These are phyloP conservation scores for Zoanthus sansibaricus DNA, from an alignment of 92 coral and sea anemone species.

Conservation along the genomic window DNA sequence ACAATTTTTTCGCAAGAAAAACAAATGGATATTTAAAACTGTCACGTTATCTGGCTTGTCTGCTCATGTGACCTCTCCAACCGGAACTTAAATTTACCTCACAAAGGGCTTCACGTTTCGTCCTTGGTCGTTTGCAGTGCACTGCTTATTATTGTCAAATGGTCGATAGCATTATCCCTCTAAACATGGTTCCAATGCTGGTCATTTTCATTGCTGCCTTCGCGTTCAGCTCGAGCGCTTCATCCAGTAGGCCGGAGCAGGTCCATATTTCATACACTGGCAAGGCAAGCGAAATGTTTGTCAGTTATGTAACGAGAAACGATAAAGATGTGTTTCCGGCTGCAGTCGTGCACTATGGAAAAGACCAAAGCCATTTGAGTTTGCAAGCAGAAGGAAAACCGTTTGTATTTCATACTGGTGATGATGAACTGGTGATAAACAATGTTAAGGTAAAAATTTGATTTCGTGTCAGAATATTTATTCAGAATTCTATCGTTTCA, in stretches of 20 bases:
- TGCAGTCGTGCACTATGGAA: conserved; percentile 66
- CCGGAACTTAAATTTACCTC: background rate
- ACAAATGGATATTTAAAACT: too few relatives aligned
- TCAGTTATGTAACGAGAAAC: conserved; percentile 71
- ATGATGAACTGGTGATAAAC: conserved; percentile 32
- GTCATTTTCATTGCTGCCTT: background rate
- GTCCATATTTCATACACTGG: conserved; percentile 86
- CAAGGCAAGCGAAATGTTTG: conserved; percentile 74
- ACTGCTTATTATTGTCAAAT: too few relatives aligned
- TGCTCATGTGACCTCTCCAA: background rate
- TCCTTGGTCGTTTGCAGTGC: background rate
- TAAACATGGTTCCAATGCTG: background rate
- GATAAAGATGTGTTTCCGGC: conserved; percentile 39
- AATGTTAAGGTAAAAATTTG: conserved; percentile 29
- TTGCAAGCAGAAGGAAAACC: conserved; percentile 65
- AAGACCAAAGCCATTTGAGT: conserved; percentile 51
- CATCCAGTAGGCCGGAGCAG: conserved; percentile 69
- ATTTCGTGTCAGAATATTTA: background rate
- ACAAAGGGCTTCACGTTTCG: background rate
- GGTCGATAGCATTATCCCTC: background rate
- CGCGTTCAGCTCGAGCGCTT: background rate
- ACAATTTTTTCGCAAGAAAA: too few relatives aligned
- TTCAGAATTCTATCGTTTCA: too few relatives aligned
- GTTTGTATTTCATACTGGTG: conserved; percentile 52
- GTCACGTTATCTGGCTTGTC: background rate